Base-by-base conservation (phyloP, 2,888 invertebrate genomes). In the Mesochorus sp. region DNA sequence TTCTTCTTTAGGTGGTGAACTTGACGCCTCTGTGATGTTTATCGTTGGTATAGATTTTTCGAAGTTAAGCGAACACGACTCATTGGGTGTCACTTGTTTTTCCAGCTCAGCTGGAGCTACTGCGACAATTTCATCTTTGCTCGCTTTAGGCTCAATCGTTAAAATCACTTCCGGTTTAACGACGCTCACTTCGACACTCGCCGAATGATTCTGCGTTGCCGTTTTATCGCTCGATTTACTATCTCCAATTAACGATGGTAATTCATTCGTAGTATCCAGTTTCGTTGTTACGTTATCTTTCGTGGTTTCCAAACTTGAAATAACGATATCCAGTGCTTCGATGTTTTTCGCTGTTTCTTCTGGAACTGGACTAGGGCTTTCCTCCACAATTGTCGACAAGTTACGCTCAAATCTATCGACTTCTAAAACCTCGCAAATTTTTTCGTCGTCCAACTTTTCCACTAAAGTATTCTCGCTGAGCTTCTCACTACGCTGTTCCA, bases 371-470 rank as follows among this genome's bases (percentile, higher is more conserved):
- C 68, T 71, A 1, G 26, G 62, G 66, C 59, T 49, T 17, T 77
- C 76, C 21, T 83, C 77, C 5, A 61, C 75, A 14, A 76, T 80
- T 12, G 66, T 70, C 57, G 76, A 62, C 64, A 76, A 78, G 49
- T 72, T 79, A 1, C 59, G 51, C 14, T 59, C 78, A 61, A 61
- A 75, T 39, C 28, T 70, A 1, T 71, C 66, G 28, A 19, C 59
- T 8, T 80, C 74, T 21, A 44, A 59, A 53, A 51, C 64, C 44
- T 59, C 76, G 82, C 76, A 72, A 64, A 53, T 80, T 80, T 62
- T 85, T 83, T 76, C 75, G 61, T 59, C 84, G 80, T 74, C 85
- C 86, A 34, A 85, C 82, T 68, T 71, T 75, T 47, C 77, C 76
- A 57, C 42, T 49, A 28, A 55, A 72, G 49, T 78, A 42, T 70